Conservation (phyloP, 2,113 vertebrate genomes). For the Limanda limanda region DNA sequence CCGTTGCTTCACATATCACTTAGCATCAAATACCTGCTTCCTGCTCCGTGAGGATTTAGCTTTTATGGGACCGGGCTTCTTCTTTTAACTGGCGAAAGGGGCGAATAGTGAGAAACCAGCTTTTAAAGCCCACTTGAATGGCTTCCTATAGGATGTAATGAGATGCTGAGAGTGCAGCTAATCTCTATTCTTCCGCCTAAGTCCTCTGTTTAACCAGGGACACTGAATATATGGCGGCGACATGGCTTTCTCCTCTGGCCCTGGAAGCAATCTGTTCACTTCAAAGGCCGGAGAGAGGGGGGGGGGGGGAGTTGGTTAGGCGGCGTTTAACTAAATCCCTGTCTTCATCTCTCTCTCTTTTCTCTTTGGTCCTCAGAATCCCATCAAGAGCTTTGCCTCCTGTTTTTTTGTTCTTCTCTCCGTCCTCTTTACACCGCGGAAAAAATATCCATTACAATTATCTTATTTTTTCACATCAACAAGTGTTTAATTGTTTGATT, state of each 20-base stretch:
- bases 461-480: neutral
- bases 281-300: conserved; percentile 65
- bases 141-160: conserved; percentile 77
- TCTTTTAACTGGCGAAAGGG: neutral
- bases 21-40: neutral
- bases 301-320: neutral
- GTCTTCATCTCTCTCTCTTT: conserved; percentile 82
- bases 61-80: conserved; percentile 10
- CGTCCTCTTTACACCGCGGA: no score
- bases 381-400: neutral
- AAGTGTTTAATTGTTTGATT: neutral
- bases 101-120: conserved; percentile 47
- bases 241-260: conserved; percentile 54
- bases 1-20: neutral
- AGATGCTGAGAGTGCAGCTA: conserved; percentile 76
- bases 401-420: no score
- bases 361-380: conserved; percentile 27
- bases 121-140: conserved; percentile 73
- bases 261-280: conserved; percentile 77
- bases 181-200: conserved; percentile 75
- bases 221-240: conserved; percentile 71
- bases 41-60: neutral
- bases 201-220: conserved; percentile 69
- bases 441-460: no score
- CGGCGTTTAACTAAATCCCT: conserved; percentile 43